A percentile compares a stretch with the other conserved stretches of the same genome.
Evolutionary conservation across 2,888 invertebrate species (phyloP).

Genomic region (Agrochola lota): DNA sequence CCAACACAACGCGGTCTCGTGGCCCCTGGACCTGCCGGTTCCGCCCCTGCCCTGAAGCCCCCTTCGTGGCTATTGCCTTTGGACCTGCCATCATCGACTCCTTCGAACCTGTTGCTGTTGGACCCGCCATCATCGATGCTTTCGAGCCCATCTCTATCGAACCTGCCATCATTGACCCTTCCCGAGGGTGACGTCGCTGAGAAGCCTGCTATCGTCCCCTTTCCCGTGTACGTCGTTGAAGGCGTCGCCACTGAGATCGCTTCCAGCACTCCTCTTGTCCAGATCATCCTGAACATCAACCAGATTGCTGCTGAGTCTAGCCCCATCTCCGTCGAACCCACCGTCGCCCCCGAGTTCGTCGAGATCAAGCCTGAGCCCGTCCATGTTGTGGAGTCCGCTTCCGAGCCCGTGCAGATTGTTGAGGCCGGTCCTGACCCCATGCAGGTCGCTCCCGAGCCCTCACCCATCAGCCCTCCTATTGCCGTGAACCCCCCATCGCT

Average conservation of each 20-base stretch:
- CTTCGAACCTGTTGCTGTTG: conserved; percentile 37
- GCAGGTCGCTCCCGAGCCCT: no score
- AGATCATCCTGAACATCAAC: conserved; percentile 73
- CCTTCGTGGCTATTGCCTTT: conserved; percentile 64
- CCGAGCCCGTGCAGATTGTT: no score
- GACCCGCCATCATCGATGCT: conserved; percentile 54
- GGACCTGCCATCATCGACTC: conserved; percentile 64
- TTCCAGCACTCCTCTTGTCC: conserved; percentile 66
- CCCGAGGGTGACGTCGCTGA: conserved; percentile 6
- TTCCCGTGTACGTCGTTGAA: conserved; percentile 40
- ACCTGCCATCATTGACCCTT: neutral
- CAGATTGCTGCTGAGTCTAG: conserved; percentile 15
- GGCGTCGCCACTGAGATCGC: conserved; percentile 26
- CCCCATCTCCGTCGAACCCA: conserved; percentile 51
- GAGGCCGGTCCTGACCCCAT: no score
- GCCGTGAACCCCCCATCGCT: no score
- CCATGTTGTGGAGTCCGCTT: conserved; percentile 43
- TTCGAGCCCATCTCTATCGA: no score
- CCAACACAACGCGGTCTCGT: conserved; percentile 56
- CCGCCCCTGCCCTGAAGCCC: conserved; percentile 38
- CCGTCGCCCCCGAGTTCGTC: neutral
- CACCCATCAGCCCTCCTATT: no score
- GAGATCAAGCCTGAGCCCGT: conserved; percentile 44
- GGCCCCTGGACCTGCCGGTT: conserved; percentile 49
- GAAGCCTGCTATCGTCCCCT: conserved; percentile 27